Conservation (phyloP, 2,797 vertebrate genomes). For the Neomorphus geoffroyi region DNA sequence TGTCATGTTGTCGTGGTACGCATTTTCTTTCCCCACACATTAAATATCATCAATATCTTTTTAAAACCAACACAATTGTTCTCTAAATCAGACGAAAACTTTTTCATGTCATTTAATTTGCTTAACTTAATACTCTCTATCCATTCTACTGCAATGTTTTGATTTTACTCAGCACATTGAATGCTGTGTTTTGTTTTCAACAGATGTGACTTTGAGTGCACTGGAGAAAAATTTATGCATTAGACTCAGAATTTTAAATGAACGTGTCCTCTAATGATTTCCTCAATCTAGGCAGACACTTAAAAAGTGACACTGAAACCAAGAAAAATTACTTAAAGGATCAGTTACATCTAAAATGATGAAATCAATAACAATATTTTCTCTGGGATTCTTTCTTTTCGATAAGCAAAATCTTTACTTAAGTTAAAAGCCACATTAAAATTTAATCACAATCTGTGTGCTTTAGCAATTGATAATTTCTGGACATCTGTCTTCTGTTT, state of each 20-base stretch:
- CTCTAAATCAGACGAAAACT: conserved; percentile 81
- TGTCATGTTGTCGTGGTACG: neutral
- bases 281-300: conserved; percentile 78
- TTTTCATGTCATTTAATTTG: conserved; percentile 86
- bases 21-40: conserved; percentile 35
- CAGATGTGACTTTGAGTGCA: conserved; percentile 83
- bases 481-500: conserved; percentile 90
- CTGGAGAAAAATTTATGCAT: conserved; percentile 81
- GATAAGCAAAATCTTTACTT: conserved; percentile 89
- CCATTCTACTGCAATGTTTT: conserved; percentile 72
- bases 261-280: conserved; percentile 77
- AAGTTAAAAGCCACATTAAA: conserved; percentile 90
- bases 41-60: conserved; percentile 76
- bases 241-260: conserved; percentile 84
- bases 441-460: conserved; percentile 92
- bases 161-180: conserved; percentile 75
- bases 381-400: conserved; percentile 83
- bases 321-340: conserved; percentile 90
- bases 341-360: conserved; percentile 93
- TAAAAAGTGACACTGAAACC: conserved; percentile 83
- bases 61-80: conserved; percentile 54
- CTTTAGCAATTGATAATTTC: conserved; percentile 89
- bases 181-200: conserved; percentile 80
- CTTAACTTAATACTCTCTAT: conserved; percentile 77
- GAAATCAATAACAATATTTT: conserved; percentile 99